Conservation (phyloP, 2,888 invertebrate genomes). For the Amphiduros pacificus region DNA sequence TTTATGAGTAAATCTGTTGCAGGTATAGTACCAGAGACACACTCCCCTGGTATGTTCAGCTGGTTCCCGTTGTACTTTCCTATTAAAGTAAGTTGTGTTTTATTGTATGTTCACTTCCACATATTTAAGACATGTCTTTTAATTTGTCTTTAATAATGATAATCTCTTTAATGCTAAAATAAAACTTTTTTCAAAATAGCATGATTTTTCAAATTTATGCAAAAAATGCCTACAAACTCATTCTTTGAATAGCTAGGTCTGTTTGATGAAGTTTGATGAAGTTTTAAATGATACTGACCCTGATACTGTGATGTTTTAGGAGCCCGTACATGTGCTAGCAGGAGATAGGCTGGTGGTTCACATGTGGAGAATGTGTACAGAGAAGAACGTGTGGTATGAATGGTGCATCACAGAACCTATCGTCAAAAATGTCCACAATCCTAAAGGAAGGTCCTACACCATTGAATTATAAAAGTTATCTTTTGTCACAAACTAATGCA, state of each 20-base stretch:
- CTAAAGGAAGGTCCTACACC: constrained; percentile 74
- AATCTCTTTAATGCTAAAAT: neutral
- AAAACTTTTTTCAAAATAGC: neutral
- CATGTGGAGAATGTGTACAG: constrained; percentile 82
- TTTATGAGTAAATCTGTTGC: too few species aligned
- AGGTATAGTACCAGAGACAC: constrained; percentile 81
- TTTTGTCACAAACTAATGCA: too few species aligned
- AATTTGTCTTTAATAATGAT: neutral
- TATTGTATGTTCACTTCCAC: neutral
- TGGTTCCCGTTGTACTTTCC: constrained; percentile 99
- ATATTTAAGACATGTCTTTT: too few species aligned
- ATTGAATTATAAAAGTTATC: constrained; percentile 71
- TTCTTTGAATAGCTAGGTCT: too few species aligned
- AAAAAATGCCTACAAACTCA: too few species aligned
- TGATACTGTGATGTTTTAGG: constrained; percentile 62
- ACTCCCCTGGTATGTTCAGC: constrained; percentile 90
- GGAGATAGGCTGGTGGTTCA: constrained; percentile 76
- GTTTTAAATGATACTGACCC: neutral
- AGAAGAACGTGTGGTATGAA: constrained; percentile 92
- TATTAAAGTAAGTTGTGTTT: constrained; percentile 60
- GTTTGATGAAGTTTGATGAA: too few species aligned
- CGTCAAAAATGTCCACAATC: constrained; percentile 69
- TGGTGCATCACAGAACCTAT: constrained; percentile 77
- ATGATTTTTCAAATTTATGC: too few species aligned
- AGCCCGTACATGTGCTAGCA: constrained; percentile 73